Evolutionary conservation across 2,888 invertebrate genomes (phyloP), one percentile per base, ranked within the genome.

Genomic region (Trachelus tabidus): DNA sequence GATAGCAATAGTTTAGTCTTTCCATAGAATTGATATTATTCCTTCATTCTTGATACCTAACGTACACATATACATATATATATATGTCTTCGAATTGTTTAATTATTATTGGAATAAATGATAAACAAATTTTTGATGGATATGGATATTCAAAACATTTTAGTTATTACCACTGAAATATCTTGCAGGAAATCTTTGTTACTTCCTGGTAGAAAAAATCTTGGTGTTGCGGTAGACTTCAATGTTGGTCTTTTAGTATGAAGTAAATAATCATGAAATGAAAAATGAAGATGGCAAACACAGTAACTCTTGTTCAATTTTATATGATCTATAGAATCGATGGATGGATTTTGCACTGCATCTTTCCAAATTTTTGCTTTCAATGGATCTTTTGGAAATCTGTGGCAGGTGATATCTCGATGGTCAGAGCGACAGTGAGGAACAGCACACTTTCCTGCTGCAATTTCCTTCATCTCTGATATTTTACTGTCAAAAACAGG

Each of bases 301-400:
- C 30, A 30, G 9, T 73, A 73, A n/a, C 35, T 73, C 23, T 34
- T 73, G 30, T 34, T 73, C n/a, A 73, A n/a, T n/a, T 30, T 33
- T 12, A 35, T 34, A 34, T 30, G 12, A 35, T 73, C 74, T 12
- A 73, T 73, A 34, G 30, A n/a, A n/a, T n/a, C 3, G 35, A 73
- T 73, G 12, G 30, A 30, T n/a, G 74, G 74, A 35, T 73, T 73
- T 33, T 73, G 30, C 4, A 73, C 23, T 15, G 74, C 74, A 30
- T 34, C 12, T 35, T 73, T 73, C 74, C 74, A 73, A 33, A 33
- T 15, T 30, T 73, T 34, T 3, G n/a, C 34, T 73, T 35, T 34
- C 34, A 73, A 34, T 34, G 74, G 35, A 34, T 73, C 35, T 34
- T 73, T 73, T 30, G 74, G 74, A 34, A 73, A 35, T 34, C 74